These are phyloP conservation scores for Babyrousa celebensis DNA, from an alignment of 2,797 vertebrate species.

Conservation along the genomic window DNA sequence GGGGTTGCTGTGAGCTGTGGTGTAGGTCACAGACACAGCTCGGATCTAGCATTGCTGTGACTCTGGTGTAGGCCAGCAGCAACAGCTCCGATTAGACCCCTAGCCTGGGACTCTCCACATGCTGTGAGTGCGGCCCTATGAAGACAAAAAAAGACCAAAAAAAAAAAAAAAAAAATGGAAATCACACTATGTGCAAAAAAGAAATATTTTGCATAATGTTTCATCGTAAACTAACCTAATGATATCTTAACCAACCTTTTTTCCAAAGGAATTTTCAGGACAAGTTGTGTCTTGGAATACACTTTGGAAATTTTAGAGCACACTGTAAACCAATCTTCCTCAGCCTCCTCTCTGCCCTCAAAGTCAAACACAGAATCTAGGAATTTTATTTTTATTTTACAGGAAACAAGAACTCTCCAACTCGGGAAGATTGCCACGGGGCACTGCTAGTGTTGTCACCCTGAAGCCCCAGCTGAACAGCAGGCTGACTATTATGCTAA, in stretches of 20 bases:
- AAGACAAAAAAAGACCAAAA: no score
- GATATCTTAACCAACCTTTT: conserved; percentile 52
- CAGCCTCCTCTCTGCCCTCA: conserved; percentile 10
- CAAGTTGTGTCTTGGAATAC: neutral
- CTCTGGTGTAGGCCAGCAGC: no score
- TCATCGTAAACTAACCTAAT: conserved; percentile 67
- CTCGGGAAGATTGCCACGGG: conserved; percentile 17
- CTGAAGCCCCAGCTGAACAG: neutral
- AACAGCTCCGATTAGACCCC: no score
- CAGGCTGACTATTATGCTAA: neutral
- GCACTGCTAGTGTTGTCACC: neutral
- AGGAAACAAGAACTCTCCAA: conserved; percentile 37
- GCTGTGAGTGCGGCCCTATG: no score
- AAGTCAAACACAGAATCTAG: conserved; percentile 49
- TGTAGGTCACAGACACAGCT: no score
- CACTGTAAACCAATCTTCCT: conserved; percentile 14
- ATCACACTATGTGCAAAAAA: conserved; percentile 72
- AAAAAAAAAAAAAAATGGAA: conserved; percentile 22
- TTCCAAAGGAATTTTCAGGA: conserved; percentile 32
- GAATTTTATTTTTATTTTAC: conserved; percentile 39
- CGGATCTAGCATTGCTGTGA: no score
- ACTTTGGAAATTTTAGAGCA: conserved; percentile 44
- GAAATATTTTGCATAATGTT: conserved; percentile 35
- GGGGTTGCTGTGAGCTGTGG: no score
- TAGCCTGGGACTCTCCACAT: no score